These are phyloP conservation scores for Forbesichthys agassizii DNA, from an alignment of 2,113 vertebrate species.

Conservation along the genomic window DNA sequence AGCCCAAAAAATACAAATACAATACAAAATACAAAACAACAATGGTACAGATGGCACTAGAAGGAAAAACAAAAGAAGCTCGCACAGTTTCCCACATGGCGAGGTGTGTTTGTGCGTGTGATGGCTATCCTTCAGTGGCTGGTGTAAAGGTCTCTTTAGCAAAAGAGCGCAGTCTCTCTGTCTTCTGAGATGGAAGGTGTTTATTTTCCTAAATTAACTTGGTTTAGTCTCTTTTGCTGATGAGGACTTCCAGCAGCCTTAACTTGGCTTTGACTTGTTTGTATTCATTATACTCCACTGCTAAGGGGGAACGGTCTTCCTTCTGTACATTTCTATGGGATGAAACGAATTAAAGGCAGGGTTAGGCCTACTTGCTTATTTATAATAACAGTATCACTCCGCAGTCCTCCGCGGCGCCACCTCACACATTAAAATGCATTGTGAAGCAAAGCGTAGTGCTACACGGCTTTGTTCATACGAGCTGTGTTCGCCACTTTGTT, in stretches of 20 bases:
- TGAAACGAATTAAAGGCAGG: conserved; percentile 7
- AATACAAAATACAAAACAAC: background rate
- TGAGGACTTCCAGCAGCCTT: conserved; percentile 92
- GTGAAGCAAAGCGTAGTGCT: too few relatives aligned
- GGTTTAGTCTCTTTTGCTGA: conserved; percentile 90
- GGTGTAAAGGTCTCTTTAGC: conserved; percentile 13
- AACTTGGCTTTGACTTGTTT: conserved; percentile 97
- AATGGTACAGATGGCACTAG: conserved; percentile 23
- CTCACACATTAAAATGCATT: too few relatives aligned
- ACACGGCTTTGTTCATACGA: too few relatives aligned
- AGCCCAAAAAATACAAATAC: conserved; percentile 1
- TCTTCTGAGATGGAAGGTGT: conserved; percentile 9
- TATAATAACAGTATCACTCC: too few relatives aligned
- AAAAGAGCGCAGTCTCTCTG: conserved; percentile 15
- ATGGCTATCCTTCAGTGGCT: conserved; percentile 25
- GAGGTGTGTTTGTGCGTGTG: conserved; percentile 39
- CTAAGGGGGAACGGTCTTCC: conserved; percentile 91
- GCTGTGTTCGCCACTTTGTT: too few relatives aligned
- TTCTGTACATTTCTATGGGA: conserved; percentile 88
- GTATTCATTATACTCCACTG: conserved; percentile 93
- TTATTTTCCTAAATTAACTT: conserved; percentile 65
- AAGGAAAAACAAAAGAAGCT: background rate
- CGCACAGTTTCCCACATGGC: conserved; percentile 6
- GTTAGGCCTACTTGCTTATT: background rate
- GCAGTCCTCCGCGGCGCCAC: too few relatives aligned